A percentile compares a stretch with the other conserved stretches of the same genome.
Evolutionary conservation across 2,888 invertebrate species (phyloP).

Genomic region (Uropetala carovei): DNA sequence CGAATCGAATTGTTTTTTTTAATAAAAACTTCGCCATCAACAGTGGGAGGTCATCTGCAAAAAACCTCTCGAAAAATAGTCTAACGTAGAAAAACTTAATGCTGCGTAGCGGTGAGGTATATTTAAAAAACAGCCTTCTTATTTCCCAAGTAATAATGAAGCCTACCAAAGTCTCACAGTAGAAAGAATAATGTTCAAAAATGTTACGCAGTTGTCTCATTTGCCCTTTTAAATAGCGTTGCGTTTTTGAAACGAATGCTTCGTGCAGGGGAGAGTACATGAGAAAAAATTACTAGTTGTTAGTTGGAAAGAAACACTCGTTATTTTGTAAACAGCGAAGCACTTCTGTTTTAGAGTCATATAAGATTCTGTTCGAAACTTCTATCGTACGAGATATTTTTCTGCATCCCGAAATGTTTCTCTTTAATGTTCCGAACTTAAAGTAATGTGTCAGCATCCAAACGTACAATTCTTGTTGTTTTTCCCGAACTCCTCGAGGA

Average conservation of each 20-base stretch:
- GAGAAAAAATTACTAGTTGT: conserved; percentile 24
- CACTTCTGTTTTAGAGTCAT: conserved; percentile 50
- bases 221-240: background rate
- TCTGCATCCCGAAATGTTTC: conserved; percentile 32
- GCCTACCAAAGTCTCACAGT: conserved; percentile 40
- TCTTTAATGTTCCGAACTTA: conserved; percentile 23
- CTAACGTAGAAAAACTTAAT: background rate
- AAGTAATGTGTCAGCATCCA: conserved; percentile 34
- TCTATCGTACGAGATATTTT: conserved; percentile 48
- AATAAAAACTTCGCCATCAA: background rate
- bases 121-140: background rate
- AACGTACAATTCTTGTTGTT: conserved; percentile 59
- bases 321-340: conserved; percentile 54
- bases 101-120: background rate
- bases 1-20: conserved; percentile 36
- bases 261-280: conserved; percentile 44
- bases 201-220: conserved; percentile 54
- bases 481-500: conserved; percentile 38
- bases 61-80: background rate
- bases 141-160: background rate
- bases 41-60: conserved; percentile 14
- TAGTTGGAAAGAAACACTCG: conserved; percentile 37
- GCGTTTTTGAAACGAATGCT: conserved; percentile 9
- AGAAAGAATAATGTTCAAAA: conserved; percentile 44
- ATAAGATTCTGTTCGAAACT: conserved; percentile 42